Percentiles rank a stretch among this genome's conserved stretches.
Conservation (phyloP, 64 coral and sea anemone genomes). For the Orbicella faveolata region DNA sequence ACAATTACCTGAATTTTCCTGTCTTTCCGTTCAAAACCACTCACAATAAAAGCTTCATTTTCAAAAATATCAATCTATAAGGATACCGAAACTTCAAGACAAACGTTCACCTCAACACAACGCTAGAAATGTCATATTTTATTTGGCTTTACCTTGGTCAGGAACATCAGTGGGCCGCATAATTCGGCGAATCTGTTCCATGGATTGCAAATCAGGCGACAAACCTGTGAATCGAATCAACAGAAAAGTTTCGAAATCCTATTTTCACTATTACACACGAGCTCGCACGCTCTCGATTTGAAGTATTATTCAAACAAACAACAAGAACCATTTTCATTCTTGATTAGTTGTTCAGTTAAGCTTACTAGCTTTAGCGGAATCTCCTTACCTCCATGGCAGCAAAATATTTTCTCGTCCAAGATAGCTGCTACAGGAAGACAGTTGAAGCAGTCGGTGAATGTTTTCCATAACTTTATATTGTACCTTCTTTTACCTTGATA, state of each 20-base stretch:
- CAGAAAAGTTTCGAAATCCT: background rate
- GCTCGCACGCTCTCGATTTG: background rate
- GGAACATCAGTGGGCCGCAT: conserved; percentile 98
- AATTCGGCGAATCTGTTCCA: conserved; percentile 98
- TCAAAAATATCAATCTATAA: background rate
- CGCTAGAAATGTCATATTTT: background rate
- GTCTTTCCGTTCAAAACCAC: background rate
- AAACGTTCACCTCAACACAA: too few species aligned
- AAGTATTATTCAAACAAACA: conserved; percentile 8
- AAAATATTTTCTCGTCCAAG: conserved; percentile 98
- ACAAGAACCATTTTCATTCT: background rate
- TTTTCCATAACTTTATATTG: conserved; percentile 99
- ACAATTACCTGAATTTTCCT: background rate
- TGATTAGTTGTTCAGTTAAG: too few species aligned
- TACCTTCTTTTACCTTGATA: conserved; percentile 96
- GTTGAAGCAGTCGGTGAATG: conserved; percentile 98
- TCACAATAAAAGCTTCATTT: background rate
- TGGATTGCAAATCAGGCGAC: conserved; percentile 96
- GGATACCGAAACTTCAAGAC: too few species aligned
- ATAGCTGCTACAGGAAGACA: conserved; percentile 97
- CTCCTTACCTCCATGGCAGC: conserved; percentile 95
- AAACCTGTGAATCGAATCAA: conserved; percentile 57
- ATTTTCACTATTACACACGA: background rate
- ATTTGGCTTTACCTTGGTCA: conserved; percentile 84
- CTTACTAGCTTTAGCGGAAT: background rate